Evolutionary conservation across 2,888 invertebrate genomes (phyloP), one percentile per base, ranked within the genome.

Genomic region (Athalia rosae): DNA sequence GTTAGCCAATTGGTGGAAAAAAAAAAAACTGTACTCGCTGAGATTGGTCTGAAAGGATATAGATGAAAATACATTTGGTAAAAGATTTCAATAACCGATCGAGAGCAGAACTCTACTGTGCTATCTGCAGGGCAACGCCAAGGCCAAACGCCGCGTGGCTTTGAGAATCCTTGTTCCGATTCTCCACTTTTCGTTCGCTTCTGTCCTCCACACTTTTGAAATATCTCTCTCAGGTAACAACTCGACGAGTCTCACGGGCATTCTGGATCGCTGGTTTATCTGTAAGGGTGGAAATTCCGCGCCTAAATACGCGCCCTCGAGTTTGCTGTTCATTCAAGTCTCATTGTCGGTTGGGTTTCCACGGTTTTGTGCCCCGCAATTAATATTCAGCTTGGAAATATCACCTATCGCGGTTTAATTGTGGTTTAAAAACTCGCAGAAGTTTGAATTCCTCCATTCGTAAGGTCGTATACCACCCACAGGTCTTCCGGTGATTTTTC

Each of bases 101-200:
- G 28, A 28, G 28, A 28, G 8, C n/a, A 64, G n/a, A 66, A 66
- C 66, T 47, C 66, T 9, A n/a, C 66, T 66, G n/a, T 48, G 15
- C 66, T 28, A 28, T 28, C 28, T 28, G 28, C 28, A 28, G 28
- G 28, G 28, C 28, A 28, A 66, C 28, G 48, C n/a, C 66, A 3
- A 43, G 48, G 50, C 48, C 48, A 66, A n/a, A 13, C 8, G 15
- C 13, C 3, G 13, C 7, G 13, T 47, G 48, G 47, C 66, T 48
- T 66, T 43, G 3, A 47, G 48, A 45, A 66, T 66, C 64, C 64
- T 66, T 66, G 66, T 6, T 15, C 64, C 64, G 15, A 66, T 48
- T 48, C 64, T 66, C 47, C n/a, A 7, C 48, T 13, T 47, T 28
- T 28, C 28, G 28, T 28, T 28, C 28, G 48, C 7, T 47, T 15